Evolutionary conservation across 2,888 invertebrate species (phyloP), one percentile per base, ranked within the genome.

Genomic region (Conchocele bisecta): DNA sequence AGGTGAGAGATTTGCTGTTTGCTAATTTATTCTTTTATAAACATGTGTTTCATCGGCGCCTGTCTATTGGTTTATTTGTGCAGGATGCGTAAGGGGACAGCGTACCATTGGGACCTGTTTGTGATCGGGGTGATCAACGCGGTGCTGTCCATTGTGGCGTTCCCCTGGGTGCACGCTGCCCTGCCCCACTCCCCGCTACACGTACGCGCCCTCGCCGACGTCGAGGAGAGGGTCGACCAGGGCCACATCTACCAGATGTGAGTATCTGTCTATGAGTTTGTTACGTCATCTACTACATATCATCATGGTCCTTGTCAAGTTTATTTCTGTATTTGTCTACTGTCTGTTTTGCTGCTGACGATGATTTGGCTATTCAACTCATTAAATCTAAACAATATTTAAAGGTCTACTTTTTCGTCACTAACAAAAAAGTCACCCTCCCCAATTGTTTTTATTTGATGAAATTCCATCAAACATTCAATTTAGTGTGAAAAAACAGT

Each of bases 221-320:
- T 93, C 3, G 93, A 94, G 82, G 93, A 94, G 82, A 85, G 93
- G n/a, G 93, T 94, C 1, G 93, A 93, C 64, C 93, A 93, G 83
- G 93, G 94, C 61, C 93, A 93, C 85, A 93, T 94, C 15, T 93
- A 93, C 81, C 93, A 93, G 89, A 93, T 93, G 93, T 93, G 88
- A 89, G 91, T 82, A 17, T 44, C 9, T 11, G 9, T 44, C 20
- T 11, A 11, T 44, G 44, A 20, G 9, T 17, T 44, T 44, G 44
- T 44, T 17, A 44, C 20, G 44, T 9, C 17, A 15, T 44, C 9
- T 44, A 15, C 20, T 44, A 17, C 20, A 15, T 44, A 13, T 37
- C 11, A 13, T 37, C n/a, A n/a, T n/a, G n/a, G n/a, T n/a, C n/a
- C n/a, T n/a, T n/a, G n/a, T n/a, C n/a, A n/a, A n/a, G n/a, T n/a